phyloP scores from a whole-genome alignment of 2,888 invertebrate genomes.

The Tinea trinotella region DNA sequence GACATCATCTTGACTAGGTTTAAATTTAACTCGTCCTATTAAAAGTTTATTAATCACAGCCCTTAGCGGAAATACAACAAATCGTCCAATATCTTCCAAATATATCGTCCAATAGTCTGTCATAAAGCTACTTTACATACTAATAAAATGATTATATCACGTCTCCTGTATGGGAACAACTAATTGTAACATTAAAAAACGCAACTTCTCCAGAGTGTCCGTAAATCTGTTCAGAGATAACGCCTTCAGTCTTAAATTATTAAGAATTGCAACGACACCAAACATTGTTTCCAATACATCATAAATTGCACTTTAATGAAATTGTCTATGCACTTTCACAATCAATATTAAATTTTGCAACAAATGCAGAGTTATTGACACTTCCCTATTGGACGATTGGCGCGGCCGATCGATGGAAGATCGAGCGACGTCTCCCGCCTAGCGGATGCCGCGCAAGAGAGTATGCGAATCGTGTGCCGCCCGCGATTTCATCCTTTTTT shows the following conservation, averaged over 20 bases:
- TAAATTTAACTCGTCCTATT: constrained; percentile 25
- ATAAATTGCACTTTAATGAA: constrained; percentile 19
- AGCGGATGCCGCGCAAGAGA: constrained; percentile 39
- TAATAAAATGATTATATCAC: not conserved
- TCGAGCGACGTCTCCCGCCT: constrained; percentile 48
- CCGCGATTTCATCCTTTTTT: constrained; percentile 56
- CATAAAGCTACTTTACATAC: not conserved
- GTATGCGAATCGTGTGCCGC: constrained; percentile 39
- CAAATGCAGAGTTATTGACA: constrained; percentile 27
- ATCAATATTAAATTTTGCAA: not conserved
- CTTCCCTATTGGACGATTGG: constrained; percentile 53
- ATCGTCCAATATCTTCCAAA: not conserved
- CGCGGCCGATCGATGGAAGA: constrained; percentile 47
- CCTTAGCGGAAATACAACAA: not conserved
- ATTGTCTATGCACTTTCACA: not conserved
- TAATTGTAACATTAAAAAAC: constrained; percentile 32
- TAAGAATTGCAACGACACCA: not conserved
- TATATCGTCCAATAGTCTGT: constrained; percentile 30
- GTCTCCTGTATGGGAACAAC: constrained; percentile 27
- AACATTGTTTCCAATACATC: constrained; percentile 38
- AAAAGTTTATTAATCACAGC: constrained; percentile 29
- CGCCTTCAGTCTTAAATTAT: constrained; percentile 28
- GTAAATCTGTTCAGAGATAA: constrained; percentile 31
- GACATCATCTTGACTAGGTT: constrained; percentile 78
- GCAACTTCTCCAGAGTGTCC: constrained; percentile 34